Percentiles rank a stretch among this genome's conserved stretches.
phyloP scores from a whole-genome alignment of 2,113 vertebrate genomes.

The human (Homo sapiens) region GRCh38 chr2:55620001-55620500 shows the following conservation, averaged over 20 bases:
- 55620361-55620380: too few relatives aligned
- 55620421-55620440: too few relatives aligned
- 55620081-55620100: background rate
- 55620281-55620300: too few relatives aligned
- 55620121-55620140: background rate
- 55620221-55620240: background rate
- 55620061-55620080: background rate
- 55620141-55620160: background rate
- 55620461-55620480: too few relatives aligned
- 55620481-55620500: too few relatives aligned
- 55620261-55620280: background rate
- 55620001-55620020: background rate
- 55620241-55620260: background rate
- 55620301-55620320: too few relatives aligned
- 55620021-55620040: background rate
- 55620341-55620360: too few relatives aligned
- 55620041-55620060: background rate
- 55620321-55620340: too few relatives aligned
- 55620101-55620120: background rate
- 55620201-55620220: background rate
- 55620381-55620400: too few relatives aligned
- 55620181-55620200: background rate
- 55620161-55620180: background rate
- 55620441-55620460: too few relatives aligned
- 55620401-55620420: too few relatives aligned